Percentiles rank a stretch among this genome's conserved stretches.
These are phyloP conservation scores for Pristionchus arcanus DNA, from an alignment of 2,888 invertebrate species.

Conservation along the genomic window DNA sequence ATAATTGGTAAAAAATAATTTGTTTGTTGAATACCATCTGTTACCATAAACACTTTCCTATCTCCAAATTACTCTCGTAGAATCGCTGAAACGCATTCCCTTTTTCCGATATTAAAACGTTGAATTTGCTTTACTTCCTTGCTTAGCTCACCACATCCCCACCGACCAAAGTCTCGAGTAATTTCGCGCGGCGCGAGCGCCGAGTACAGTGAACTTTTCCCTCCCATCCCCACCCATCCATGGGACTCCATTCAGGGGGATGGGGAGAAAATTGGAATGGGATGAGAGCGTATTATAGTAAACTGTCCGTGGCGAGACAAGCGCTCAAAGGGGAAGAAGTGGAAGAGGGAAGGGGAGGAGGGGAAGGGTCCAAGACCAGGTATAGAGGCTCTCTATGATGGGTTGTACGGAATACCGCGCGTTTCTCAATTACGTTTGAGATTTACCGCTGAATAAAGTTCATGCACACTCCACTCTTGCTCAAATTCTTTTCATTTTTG, in stretches of 20 bases:
- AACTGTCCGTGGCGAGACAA: constrained; percentile 41
- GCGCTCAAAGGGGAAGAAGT: neutral
- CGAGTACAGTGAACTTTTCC: constrained; percentile 23
- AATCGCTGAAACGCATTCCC: neutral
- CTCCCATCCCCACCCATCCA: neutral
- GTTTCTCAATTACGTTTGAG: too few relatives aligned
- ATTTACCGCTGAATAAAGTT: neutral
- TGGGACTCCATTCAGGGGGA: constrained; percentile 1
- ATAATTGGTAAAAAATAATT: too few relatives aligned
- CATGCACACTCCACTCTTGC: neutral
- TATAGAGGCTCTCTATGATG: neutral
- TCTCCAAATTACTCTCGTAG: neutral
- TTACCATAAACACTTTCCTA: neutral
- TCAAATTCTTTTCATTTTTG: too few relatives aligned
- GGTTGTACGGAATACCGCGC: neutral
- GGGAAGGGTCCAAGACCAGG: neutral
- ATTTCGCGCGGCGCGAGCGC: neutral
- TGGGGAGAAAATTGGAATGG: neutral
- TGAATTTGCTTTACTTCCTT: neutral
- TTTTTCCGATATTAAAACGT: neutral
- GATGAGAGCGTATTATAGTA: constrained; percentile 43
- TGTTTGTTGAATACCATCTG: too few relatives aligned
- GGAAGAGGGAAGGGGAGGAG: neutral
- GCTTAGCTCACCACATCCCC: neutral
- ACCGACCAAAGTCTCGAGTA: constrained; percentile 31